phyloP scores from a whole-genome alignment of 2,113 vertebrate genomes.

The Egretta garzetta region DNA sequence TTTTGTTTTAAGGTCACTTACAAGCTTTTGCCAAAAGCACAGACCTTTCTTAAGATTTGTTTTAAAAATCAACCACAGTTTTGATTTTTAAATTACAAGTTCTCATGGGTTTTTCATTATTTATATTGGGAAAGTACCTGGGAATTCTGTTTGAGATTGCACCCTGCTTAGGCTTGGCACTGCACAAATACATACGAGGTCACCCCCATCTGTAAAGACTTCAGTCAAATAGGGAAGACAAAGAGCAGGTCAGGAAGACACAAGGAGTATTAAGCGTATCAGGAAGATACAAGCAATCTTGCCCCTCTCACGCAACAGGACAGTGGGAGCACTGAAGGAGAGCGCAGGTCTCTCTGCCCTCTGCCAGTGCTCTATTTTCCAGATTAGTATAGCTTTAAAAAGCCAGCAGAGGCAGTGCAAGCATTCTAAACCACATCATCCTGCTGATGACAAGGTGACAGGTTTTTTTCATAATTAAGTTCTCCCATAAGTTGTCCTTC shows the following conservation, averaged over 20 bases:
- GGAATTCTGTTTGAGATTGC: not conserved
- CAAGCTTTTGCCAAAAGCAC: not conserved
- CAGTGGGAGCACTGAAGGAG: not conserved
- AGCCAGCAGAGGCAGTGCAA: not conserved
- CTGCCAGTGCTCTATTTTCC: not conserved
- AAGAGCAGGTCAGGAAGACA: not conserved
- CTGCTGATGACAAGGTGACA: not conserved
- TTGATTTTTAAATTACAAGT: not conserved
- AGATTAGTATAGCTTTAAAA: not conserved
- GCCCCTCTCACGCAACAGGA: not conserved
- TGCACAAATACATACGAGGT: not conserved
- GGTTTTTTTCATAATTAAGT: not conserved
- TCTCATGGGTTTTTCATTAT: not conserved
- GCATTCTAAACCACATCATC: not conserved
- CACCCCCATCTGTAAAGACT: not conserved
- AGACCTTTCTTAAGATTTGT: not conserved
- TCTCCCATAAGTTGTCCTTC: not conserved
- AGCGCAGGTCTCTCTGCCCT: not conserved
- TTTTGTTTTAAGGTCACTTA: not conserved
- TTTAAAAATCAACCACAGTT: not conserved
- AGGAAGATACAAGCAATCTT: not conserved
- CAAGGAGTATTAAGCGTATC: not conserved
- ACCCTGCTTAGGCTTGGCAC: not conserved
- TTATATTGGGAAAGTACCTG: not conserved
- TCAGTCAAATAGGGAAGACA: not conserved